Base-by-base conservation (phyloP, 1,140 invertebrate genomes). In the Dendrolimus punctatus region DNA sequence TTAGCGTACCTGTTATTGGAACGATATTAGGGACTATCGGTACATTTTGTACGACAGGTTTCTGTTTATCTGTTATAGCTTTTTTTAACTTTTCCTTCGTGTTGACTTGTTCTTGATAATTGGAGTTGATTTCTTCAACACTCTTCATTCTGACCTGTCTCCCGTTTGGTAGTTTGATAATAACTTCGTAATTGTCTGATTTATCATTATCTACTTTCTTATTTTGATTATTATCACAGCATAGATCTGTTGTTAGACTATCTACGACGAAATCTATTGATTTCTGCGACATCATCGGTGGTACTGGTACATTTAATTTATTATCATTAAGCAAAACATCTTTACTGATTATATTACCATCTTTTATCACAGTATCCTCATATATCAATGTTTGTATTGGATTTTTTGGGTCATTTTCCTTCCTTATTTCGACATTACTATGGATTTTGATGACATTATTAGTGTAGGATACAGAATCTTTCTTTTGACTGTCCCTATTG, bases 381-480 rank as follows among this genome's bases (percentile, higher is more conserved):
- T 69, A 68, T 5, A 59, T 53, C 10, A 65, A 51, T 7, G 56
- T 64, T 41, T 61, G 58, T 46, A 59, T 54, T 40, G 64, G 63
- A 40, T 57, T 59, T 39, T 66, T 76, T 52, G 62, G 45, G 6
- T 55, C 8, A 37, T 63, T 65, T 8, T 82, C 74, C 60, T 75
- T 77, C 9, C 72, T 64, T 42, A 76, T 51, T 9, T 51, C 50
- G 3, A 23, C 23, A 23, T 23, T 23, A 10, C 67, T 76, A 6
- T 76, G 74, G 50, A 82, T 75, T 68, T 81, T 80, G 50, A 83
- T 83, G 5, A 80, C 71, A 39, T 82, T 85, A 46, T 85, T 85
- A 4, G 69, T 80, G 23, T 77, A 80, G 4, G 76, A 81, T 4
- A 81, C 70, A 5, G 64, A 69, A 5, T 68, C 71, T 66, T 78